Percentiles rank a stretch among this genome's conserved stretches.
phyloP scores from a whole-genome alignment of 2,797 vertebrate genomes.

The Amniataba percoides region DNA sequence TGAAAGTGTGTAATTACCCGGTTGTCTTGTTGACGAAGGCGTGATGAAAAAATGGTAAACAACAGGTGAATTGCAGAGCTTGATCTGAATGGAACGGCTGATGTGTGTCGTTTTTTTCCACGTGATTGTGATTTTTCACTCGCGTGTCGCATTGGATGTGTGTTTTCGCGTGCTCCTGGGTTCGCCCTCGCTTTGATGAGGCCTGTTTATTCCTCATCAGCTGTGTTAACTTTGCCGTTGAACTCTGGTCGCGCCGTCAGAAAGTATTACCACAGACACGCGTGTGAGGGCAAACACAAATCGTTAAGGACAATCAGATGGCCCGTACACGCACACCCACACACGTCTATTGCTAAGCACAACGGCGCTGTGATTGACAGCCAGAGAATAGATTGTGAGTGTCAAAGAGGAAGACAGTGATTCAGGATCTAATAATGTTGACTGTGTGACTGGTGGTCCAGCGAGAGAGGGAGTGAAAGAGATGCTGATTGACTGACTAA shows the following conservation, averaged over 20 bases:
- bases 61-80: no score
- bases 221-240: slow-evolving; percentile 46
- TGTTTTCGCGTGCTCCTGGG: background rate
- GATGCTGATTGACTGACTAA: slow-evolving; percentile 37
- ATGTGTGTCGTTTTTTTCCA: no score
- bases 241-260: slow-evolving; percentile 64
- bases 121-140: no score
- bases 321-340: slow-evolving; percentile 12
- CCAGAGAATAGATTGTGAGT: slow-evolving; percentile 36
- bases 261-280: slow-evolving; percentile 42
- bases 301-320: slow-evolving; percentile 15
- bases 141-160: background rate
- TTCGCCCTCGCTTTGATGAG: slow-evolving; percentile 1
- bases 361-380: slow-evolving; percentile 53
- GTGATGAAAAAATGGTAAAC: background rate
- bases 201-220: slow-evolving; percentile 37
- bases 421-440: slow-evolving; percentile 52
- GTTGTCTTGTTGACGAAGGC: background rate
- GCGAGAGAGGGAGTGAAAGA: background rate
- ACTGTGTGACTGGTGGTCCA: slow-evolving; percentile 47
- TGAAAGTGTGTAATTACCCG: background rate
- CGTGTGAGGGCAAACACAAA: slow-evolving; percentile 9
- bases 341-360: background rate
- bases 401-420: slow-evolving; percentile 45
- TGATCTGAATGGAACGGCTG: background rate